Base-by-base conservation (phyloP, 1,140 invertebrate genomes). In the Drosophila auraria region DNA sequence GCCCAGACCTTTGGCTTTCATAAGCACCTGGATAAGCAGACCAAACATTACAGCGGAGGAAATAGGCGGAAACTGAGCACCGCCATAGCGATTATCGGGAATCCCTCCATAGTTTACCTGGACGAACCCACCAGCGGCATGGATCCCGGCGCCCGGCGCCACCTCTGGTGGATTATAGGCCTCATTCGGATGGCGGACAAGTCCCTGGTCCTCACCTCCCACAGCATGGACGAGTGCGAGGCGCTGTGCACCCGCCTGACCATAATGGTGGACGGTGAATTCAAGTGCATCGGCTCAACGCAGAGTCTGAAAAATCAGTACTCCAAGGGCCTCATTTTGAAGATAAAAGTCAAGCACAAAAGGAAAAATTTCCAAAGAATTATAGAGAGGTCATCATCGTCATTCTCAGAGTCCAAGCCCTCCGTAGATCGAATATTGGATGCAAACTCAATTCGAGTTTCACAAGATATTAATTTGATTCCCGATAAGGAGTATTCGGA, bases 1-100 rank as follows among this genome's bases (percentile, higher is more conserved):
- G 91, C 93, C 3, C 78, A 36, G 6, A 89, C 93, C 5, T 93
- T 94, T 64, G 93, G 93, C 51, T 94, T 94, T 61, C 49, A 60
- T 5, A 78, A 87, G 30, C 93, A 94, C 78, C 38, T 94, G 12
- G 87, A 94, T 45, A 94, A 94, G 57, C 73, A 93, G 91, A 94
- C 95, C 30, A 93, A 93, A 74, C 94, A 93, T 92, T 97, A 96
- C 79, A 98, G 97, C 87, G 98, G 98, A 4, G 99, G 98, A 1
- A 99, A 99, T 78, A 99, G 98, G 92, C 94, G 98, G 45, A 99
- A 99, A 93, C 93, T 99, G 12, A 98, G 97, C 77, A 97, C 98
- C 30, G 98, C 98, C 0, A 95, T 99, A 49, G 96, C 98, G 5
- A 93, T 99, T 14, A 94, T 99, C 30, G 98, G 97, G 14, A 96